phyloP scores from a whole-genome alignment of 2,113 vertebrate species.

The Hymenochirus boettgeri region DNA sequence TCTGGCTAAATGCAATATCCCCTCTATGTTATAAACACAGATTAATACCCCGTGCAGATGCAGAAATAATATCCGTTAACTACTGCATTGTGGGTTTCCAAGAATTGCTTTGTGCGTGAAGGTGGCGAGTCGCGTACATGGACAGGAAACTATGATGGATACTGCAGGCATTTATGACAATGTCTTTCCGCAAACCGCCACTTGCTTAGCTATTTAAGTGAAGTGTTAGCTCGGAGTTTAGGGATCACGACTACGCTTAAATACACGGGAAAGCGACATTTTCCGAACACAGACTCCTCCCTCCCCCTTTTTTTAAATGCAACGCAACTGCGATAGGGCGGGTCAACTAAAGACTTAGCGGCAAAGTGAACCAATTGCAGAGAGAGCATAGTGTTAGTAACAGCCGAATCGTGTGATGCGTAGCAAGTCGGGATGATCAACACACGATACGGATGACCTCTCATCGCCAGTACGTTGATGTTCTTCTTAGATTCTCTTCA shows the following conservation, averaged over 20 bases:
- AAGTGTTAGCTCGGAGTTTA: not conserved
- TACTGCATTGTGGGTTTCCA: too few species aligned
- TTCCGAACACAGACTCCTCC: slow-evolving; percentile 15
- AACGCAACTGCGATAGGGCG: slow-evolving; percentile 45
- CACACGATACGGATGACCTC: slow-evolving; percentile 75
- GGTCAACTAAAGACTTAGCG: slow-evolving; percentile 34
- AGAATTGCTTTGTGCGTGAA: too few species aligned
- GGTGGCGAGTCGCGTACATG: too few species aligned
- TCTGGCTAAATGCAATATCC: too few species aligned
- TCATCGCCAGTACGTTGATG: slow-evolving; percentile 63
- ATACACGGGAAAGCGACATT: not conserved
- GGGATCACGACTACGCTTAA: slow-evolving; percentile 5
- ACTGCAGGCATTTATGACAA: too few species aligned
- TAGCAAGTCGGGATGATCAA: not conserved
- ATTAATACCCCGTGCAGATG: too few species aligned
- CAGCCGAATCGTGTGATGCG: slow-evolving; percentile 8
- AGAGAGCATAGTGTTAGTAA: slow-evolving; percentile 39
- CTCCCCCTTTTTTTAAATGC: too few species aligned
- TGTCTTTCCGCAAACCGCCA: not conserved
- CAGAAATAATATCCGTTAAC: too few species aligned
- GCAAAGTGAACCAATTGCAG: slow-evolving; percentile 48
- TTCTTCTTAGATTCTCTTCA: slow-evolving; percentile 89
- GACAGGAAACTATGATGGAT: too few species aligned
- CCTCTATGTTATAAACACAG: too few species aligned
- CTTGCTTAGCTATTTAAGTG: not conserved